Conservation (phyloP, 2,888 invertebrate species). For the Disparrhopalites patrizii region DNA sequence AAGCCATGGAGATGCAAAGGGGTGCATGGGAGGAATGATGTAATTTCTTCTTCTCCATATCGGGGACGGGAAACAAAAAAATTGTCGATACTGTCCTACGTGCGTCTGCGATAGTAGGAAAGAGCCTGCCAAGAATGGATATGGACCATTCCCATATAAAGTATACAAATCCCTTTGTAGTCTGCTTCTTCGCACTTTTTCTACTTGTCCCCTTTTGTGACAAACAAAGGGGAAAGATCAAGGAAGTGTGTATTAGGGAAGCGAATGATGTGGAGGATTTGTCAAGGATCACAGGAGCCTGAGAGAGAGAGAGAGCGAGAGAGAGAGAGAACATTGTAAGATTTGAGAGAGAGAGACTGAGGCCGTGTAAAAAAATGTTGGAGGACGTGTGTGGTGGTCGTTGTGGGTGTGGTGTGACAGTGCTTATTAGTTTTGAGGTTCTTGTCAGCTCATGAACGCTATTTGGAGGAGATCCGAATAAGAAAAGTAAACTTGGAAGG, state of each 20-base stretch:
- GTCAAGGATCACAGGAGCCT: not conserved
- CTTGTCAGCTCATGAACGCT: conserved; percentile 25
- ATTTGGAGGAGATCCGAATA: conserved; percentile 20
- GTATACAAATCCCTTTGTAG: not conserved
- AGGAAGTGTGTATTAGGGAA: not conserved
- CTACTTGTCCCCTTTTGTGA: not conserved
- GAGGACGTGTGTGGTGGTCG: not conserved
- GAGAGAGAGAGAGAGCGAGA: not conserved
- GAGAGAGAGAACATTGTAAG: not conserved
- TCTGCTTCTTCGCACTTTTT: not conserved
- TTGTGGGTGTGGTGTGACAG: not conserved
- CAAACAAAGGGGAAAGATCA: not conserved
- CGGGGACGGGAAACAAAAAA: no score
- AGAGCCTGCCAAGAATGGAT: no score
- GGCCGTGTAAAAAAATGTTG: not conserved
- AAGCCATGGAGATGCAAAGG: not conserved
- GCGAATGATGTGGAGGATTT: conserved; percentile 13
- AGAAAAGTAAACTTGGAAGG: conserved; percentile 22
- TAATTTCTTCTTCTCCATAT: not conserved
- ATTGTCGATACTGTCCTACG: no score
- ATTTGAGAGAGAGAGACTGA: not conserved
- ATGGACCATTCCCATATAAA: not conserved
- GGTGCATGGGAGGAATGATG: not conserved
- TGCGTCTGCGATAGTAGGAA: no score
- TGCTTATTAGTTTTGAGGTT: conserved; percentile 28